Base-by-base conservation (phyloP, 2,888 invertebrate genomes). In the Slavum lentiscoides region DNA sequence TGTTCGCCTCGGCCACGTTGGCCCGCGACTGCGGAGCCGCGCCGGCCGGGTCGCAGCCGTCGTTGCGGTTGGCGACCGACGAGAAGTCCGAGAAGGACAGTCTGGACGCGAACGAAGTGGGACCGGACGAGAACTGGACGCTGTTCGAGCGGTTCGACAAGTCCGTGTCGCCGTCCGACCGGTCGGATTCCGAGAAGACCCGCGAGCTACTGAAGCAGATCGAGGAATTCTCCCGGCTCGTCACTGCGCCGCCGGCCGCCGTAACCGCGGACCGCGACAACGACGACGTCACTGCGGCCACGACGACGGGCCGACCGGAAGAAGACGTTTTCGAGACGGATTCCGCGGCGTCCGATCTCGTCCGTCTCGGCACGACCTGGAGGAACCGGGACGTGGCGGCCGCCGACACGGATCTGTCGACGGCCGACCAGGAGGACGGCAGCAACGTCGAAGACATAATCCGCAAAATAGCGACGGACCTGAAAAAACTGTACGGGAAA, bases 401-500 rank as follows among this genome's bases (percentile, higher is more conserved):
- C 23, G 61, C 49, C 53, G 53, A 49, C 61, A n/a, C n/a, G n/a
- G n/a, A n/a, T n/a, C n/a, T n/a, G n/a, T n/a, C n/a, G n/a, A n/a
- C n/a, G 66, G 7, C 49, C 53, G 53, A 49, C 61, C 23, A 43
- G 49, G 62, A 69, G 13, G 77, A 77, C 64, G 77, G 17, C 11
- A 15, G 64, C 6, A 37, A 49, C 23, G 64, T 80, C 15, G 80
- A 80, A 30, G 80, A 80, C 2, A 72, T 72, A 9, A 64, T 80
- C 17, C 64, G 4, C n/a, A 80, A 80, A 17, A 23, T 80, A 13
- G 19, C 62, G 37, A 64, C 62, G 15, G 80, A 80, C 55, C n/a
- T 80, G 64, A 80, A 80, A 9, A 80, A 64, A 55, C 39, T 80
- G 39, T 80, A 80, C 72, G 23, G 13, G 13, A 80, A 80, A n/a